Conservation (phyloP, 2,888 invertebrate species). For the Agriotes lineatus region DNA sequence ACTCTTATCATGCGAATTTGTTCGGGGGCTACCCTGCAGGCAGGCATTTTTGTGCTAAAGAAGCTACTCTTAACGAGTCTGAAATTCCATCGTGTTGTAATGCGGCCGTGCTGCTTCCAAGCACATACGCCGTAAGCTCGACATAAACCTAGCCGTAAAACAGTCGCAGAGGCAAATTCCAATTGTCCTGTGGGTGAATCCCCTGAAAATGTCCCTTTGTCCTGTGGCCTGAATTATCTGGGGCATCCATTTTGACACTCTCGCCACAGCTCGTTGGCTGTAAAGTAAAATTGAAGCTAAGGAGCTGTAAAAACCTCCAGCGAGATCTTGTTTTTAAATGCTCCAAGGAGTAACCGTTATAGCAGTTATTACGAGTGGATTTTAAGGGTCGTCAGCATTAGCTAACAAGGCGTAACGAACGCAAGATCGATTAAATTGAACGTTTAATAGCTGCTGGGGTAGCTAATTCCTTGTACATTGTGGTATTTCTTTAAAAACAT, state of each 20-base stretch:
- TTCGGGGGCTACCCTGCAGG: too few relatives aligned
- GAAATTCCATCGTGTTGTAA: background rate
- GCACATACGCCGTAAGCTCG: slow-evolving; percentile 33
- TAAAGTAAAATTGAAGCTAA: slow-evolving; percentile 9
- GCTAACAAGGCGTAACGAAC: background rate
- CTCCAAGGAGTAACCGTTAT: background rate
- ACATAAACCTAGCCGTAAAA: slow-evolving; percentile 39
- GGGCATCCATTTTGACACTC: background rate
- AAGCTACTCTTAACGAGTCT: background rate
- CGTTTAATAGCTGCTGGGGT: too few relatives aligned
- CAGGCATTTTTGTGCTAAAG: too few relatives aligned
- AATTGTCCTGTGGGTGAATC: slow-evolving; percentile 47
- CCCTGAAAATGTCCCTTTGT: slow-evolving; percentile 51
- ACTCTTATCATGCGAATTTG: too few relatives aligned
- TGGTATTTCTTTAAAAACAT: too few relatives aligned
- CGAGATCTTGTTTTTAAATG: background rate
- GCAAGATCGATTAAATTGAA: too few relatives aligned
- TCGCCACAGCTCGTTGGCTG: slow-evolving; percentile 3
- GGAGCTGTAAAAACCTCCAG: background rate
- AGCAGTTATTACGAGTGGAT: background rate
- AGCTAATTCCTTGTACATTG: too few relatives aligned
- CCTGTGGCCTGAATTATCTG: slow-evolving; percentile 37
- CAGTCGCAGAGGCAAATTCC: slow-evolving; percentile 15
- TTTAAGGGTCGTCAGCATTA: background rate
- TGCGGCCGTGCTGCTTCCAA: background rate